These are phyloP conservation scores for Ditylenchus weischeri DNA, from an alignment of 2,888 invertebrate species.

Conservation along the genomic window DNA sequence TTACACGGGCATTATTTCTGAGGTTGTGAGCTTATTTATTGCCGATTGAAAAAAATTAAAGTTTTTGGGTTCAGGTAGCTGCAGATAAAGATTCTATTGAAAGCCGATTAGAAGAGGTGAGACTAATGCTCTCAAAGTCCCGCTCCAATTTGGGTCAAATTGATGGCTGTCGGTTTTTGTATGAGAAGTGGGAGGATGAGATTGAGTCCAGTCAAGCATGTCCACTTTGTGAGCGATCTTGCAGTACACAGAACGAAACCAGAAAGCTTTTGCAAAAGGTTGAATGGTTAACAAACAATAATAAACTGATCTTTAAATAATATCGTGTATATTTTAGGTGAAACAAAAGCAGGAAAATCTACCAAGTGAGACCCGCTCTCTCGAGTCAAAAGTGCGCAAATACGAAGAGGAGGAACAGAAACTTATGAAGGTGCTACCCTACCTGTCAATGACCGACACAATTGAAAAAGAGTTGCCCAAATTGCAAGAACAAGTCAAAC, in stretches of 20 bases:
- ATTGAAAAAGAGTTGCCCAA: conserved; percentile 15
- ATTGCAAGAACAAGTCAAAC: background rate
- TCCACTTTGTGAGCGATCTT: conserved; percentile 46
- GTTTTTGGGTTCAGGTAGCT: background rate
- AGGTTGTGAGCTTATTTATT: background rate
- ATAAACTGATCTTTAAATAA: background rate
- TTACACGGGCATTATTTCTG: background rate
- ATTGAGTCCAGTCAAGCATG: conserved; percentile 37
- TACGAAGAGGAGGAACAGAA: conserved; percentile 29
- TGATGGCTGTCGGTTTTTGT: conserved; percentile 28
- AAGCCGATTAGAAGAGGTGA: conserved; percentile 24
- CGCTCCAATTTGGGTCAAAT: conserved; percentile 29
- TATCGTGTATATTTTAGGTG: background rate
- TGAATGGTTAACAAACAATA: background rate
- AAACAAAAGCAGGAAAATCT: conserved; percentile 23
- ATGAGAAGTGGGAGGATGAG: conserved; percentile 33
- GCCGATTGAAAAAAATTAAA: too few relatives aligned
- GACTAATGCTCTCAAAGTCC: conserved; percentile 29
- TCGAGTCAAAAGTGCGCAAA: conserved; percentile 19
- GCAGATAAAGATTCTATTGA: conserved; percentile 2
- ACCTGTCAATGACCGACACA: conserved; percentile 13
- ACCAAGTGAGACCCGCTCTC: conserved; percentile 33
- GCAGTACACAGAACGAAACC: background rate
- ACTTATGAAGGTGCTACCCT: conserved; percentile 22
- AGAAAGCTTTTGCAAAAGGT: conserved; percentile 11